These are phyloP conservation scores for Schizotus pectinicornis DNA, from an alignment of 2,888 invertebrate genomes.

Conservation along the genomic window DNA sequence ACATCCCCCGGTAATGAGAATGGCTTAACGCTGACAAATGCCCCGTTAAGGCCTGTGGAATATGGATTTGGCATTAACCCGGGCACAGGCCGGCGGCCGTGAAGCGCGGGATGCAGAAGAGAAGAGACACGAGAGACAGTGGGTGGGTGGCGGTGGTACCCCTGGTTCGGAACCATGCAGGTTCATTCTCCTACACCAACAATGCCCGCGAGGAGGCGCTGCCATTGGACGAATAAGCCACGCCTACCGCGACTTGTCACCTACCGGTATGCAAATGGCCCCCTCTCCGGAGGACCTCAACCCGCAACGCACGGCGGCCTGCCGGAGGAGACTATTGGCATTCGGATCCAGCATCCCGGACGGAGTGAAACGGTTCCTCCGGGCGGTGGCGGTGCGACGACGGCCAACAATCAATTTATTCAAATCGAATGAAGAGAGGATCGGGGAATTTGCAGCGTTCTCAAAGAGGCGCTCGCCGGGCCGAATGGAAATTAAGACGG, in stretches of 20 bases:
- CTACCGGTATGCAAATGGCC: conserved; percentile 62
- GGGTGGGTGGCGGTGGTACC: conserved; percentile 45
- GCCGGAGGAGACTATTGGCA: conserved; percentile 30
- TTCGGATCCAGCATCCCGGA: conserved; percentile 20
- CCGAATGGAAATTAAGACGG: too few relatives aligned
- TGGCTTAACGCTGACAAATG: conserved; percentile 42
- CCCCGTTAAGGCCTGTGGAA: conserved; percentile 40
- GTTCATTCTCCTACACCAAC: conserved; percentile 54
- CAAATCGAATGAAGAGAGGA: too few relatives aligned
- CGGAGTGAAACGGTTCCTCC: conserved; percentile 7
- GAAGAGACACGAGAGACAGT: conserved; percentile 26
- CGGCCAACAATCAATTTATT: too few relatives aligned
- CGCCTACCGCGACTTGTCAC: conserved; percentile 60
- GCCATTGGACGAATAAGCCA: conserved; percentile 53
- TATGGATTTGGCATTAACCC: conserved; percentile 47
- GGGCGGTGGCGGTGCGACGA: conserved; percentile 5
- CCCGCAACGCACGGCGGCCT: conserved; percentile 27
- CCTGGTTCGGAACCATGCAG: conserved; percentile 55
- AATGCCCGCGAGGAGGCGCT: conserved; percentile 47
- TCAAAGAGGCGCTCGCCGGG: too few relatives aligned
- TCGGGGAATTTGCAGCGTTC: too few relatives aligned
- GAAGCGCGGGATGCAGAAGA: conserved; percentile 14
- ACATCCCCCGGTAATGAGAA: too few relatives aligned
- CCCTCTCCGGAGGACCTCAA: conserved; percentile 43
- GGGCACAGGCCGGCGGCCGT: conserved; percentile 23